Percentiles rank a stretch among this genome's conserved stretches.
Conservation (phyloP, 2,113 vertebrate species). For the Sialia sialis region DNA sequence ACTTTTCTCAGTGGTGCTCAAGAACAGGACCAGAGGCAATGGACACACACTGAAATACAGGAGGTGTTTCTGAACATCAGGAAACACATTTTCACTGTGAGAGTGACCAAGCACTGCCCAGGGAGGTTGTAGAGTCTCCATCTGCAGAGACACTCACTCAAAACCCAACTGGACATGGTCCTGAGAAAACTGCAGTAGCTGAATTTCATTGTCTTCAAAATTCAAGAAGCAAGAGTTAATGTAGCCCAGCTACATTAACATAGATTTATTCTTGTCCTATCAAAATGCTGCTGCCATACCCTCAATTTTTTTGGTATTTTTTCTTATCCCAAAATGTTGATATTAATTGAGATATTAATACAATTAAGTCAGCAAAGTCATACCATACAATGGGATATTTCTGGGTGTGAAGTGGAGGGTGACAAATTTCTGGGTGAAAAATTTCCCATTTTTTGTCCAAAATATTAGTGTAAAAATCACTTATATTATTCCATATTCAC, state of each 20-base stretch:
- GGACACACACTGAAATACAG: not conserved
- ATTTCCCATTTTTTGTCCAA: not conserved
- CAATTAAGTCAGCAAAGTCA: not conserved
- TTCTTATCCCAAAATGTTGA: not conserved
- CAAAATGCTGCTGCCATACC: not conserved
- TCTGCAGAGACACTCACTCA: not conserved
- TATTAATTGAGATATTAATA: not conserved
- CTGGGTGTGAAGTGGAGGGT: not conserved
- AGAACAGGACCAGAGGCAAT: not conserved
- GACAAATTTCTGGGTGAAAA: not conserved
- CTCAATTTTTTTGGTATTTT: not conserved
- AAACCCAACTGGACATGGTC: not conserved
- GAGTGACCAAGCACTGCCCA: rapidly evolving
- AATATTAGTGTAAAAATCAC: not conserved
- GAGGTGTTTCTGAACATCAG: not conserved
- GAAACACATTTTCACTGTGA: not conserved
- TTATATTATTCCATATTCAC: not conserved
- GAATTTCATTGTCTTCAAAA: not conserved
- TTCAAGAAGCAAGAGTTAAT: not conserved
- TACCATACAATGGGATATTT: not conserved
- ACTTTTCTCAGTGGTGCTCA: not conserved
- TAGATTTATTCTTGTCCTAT: not conserved
- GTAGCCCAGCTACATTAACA: not conserved
- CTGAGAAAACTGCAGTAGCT: not conserved
- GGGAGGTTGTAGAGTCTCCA: not conserved